Evolutionary conservation across 2,113 vertebrate species (phyloP).

Genomic region (Macquaria australasica): DNA sequence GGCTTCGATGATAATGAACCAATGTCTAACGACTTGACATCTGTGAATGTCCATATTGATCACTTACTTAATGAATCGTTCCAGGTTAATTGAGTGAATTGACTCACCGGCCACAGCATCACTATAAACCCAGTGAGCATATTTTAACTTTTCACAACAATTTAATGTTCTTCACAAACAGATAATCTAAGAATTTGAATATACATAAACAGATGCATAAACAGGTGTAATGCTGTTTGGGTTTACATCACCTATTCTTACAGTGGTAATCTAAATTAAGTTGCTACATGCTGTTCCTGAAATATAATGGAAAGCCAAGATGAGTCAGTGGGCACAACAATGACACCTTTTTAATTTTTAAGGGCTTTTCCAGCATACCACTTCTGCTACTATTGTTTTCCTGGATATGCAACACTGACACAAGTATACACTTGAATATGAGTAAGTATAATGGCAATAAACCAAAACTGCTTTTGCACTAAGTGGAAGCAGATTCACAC

Average conservation of each 20-base stretch:
- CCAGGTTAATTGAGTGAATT: conserved; percentile 11
- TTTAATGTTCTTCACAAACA: not conserved
- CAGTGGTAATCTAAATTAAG: not conserved
- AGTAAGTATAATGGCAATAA: not conserved
- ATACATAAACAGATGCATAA: not conserved
- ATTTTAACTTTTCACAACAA: not conserved
- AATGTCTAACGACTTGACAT: not conserved
- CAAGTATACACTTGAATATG: not conserved
- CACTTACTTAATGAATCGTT: conserved; percentile 2
- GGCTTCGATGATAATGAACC: not conserved
- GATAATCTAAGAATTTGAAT: not conserved
- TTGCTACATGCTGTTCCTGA: not conserved
- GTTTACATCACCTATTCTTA: not conserved
- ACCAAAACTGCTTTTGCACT: not conserved
- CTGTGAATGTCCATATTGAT: not conserved
- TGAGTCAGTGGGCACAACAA: not conserved
- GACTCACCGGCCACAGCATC: not conserved
- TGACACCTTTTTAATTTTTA: not conserved
- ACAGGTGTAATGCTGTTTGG: not conserved
- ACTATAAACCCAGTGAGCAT: conserved; percentile 1
- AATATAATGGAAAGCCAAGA: not conserved
- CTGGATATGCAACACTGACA: not conserved
- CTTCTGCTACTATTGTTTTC: not conserved
- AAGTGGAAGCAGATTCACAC: not conserved
- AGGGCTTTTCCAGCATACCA: not conserved